Percentiles rank a stretch among this genome's conserved stretches.
Conservation (phyloP, 2,888 invertebrate genomes). For the Eurois occulta region DNA sequence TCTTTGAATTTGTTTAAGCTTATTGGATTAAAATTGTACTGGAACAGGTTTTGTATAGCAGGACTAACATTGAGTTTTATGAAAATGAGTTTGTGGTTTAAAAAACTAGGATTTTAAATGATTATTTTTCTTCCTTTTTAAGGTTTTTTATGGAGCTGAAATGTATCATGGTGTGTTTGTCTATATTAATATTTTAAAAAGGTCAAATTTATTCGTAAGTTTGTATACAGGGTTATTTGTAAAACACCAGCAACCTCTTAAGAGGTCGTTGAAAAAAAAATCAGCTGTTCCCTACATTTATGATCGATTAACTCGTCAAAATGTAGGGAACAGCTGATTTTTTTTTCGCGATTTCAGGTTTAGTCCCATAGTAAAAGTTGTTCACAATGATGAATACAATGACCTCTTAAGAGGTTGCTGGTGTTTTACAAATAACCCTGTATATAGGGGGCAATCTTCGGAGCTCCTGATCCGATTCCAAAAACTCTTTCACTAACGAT, state of each 20-base stretch:
- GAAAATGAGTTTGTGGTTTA: neutral
- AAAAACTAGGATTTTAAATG: neutral
- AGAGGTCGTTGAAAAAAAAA: too few species aligned
- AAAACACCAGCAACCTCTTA: too few species aligned
- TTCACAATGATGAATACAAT: too few species aligned
- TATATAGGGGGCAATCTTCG: neutral
- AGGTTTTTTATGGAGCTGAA: neutral
- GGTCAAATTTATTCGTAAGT: neutral
- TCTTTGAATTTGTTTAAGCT: constrained; percentile 37
- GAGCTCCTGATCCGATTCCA: neutral
- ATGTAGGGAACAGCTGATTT: too few species aligned
- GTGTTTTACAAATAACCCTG: too few species aligned
- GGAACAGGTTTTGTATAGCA: neutral
- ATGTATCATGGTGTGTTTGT: neutral
- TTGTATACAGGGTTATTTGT: too few species aligned
- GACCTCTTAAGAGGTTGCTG: too few species aligned
- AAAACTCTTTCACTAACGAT: neutral
- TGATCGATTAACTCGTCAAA: too few species aligned
- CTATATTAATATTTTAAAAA: neutral
- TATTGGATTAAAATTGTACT: constrained; percentile 24
- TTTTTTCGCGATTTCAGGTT: too few species aligned
- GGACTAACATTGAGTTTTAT: neutral
- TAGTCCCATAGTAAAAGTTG: too few species aligned
- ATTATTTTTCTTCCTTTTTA: neutral
- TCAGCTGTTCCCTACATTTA: too few species aligned